phyloP scores from a whole-genome alignment of 2,797 vertebrate species.

The Triplophysa bombifrons region DNA sequence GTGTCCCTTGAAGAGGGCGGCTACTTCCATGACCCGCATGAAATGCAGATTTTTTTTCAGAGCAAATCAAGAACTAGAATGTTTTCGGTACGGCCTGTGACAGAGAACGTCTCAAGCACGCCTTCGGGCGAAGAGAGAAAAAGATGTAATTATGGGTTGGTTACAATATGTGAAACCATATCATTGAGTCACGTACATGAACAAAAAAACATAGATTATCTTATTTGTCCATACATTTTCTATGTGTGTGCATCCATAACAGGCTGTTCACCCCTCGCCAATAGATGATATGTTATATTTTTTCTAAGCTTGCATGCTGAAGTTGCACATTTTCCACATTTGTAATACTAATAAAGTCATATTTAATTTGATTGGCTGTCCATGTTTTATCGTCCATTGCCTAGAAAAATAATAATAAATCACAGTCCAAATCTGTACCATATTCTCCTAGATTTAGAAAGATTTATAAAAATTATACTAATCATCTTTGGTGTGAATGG shows the following conservation, averaged over 20 bases:
- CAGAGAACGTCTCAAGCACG: not conserved
- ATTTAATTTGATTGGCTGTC: not conserved
- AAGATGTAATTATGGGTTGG: not conserved
- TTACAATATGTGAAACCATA: not conserved
- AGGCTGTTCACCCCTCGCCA: not conserved
- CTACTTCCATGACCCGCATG: conserved; percentile 49
- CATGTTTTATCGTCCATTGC: not conserved
- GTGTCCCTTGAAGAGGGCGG: conserved; percentile 45
- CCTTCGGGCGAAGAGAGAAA: not conserved
- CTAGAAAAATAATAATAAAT: not conserved
- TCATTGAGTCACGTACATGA: not conserved
- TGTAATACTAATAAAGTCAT: not conserved
- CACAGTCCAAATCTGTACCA: too few relatives aligned
- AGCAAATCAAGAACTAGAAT: not conserved
- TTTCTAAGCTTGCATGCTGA: too few relatives aligned
- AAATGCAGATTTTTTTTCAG: conserved; percentile 12
- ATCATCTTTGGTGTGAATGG: too few relatives aligned
- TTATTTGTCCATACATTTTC: not conserved
- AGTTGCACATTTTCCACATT: too few relatives aligned
- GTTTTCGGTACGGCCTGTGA: not conserved
- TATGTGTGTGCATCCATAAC: not conserved
- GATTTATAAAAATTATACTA: too few relatives aligned
- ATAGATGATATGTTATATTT: too few relatives aligned
- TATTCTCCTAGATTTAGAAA: too few relatives aligned
- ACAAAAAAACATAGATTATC: too few relatives aligned